Conservation (phyloP, 2,113 vertebrate genomes). For the Melanerpes aurifrons region DNA sequence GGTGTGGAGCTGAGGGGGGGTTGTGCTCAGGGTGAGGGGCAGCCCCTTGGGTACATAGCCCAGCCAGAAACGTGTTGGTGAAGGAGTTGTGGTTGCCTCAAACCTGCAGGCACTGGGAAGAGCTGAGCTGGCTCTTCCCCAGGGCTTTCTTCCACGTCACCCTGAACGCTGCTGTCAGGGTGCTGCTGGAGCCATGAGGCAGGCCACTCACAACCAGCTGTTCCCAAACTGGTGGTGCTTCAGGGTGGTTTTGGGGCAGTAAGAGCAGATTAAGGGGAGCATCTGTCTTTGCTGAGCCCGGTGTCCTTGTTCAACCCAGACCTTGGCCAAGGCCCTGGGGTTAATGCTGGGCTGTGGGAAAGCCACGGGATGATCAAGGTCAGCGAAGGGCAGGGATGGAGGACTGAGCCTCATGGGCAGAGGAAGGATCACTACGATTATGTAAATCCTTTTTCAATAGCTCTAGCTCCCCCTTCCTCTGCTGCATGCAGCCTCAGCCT, state of each 20-base stretch:
- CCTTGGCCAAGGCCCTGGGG: background rate
- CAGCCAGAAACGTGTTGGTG: accelerated
- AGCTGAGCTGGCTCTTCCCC: accelerated
- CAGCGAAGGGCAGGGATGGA: background rate
- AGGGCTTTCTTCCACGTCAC: background rate
- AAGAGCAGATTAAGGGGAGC: background rate
- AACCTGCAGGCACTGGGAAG: background rate
- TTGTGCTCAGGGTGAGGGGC: accelerated
- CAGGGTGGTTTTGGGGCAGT: background rate
- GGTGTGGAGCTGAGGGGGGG: background rate
- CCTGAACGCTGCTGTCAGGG: background rate
- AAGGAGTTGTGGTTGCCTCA: background rate
- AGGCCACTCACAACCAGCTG: background rate
- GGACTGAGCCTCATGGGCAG: background rate
- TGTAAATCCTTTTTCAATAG: background rate
- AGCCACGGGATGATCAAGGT: background rate
- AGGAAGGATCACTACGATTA: background rate
- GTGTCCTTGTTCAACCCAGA: background rate
- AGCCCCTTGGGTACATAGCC: background rate
- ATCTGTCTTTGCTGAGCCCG: background rate
- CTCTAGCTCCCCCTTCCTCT: background rate
- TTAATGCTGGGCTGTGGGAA: background rate
- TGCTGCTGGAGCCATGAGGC: accelerated
- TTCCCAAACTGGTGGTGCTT: background rate
- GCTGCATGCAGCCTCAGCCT: background rate